These are phyloP conservation scores for Psephotus haematonotus DNA, from an alignment of 2,113 vertebrate genomes.

Conservation along the genomic window DNA sequence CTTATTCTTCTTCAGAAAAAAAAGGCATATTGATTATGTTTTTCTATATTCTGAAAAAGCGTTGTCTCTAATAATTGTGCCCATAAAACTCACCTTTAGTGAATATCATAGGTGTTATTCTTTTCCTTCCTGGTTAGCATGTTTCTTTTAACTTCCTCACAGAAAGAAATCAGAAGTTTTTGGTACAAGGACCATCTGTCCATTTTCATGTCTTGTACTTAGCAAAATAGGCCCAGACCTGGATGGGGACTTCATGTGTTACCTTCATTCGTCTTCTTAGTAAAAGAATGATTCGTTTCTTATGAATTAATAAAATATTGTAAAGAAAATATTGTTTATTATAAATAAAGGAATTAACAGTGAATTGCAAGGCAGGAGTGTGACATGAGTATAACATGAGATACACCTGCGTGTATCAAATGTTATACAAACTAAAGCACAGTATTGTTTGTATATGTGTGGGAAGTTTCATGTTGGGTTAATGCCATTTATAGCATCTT, in stretches of 20 bases:
- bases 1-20: not conserved
- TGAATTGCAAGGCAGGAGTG: not conserved
- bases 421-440: not conserved
- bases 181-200: not conserved
- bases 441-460: not conserved
- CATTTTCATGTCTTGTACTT: not conserved
- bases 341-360: not conserved
- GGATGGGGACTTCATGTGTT: not conserved
- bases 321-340: not conserved
- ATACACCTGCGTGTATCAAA: not conserved
- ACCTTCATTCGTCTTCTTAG: not conserved
- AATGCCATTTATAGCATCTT: not conserved
- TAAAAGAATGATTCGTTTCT: not conserved
- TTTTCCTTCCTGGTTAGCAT: not conserved
- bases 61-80: not conserved
- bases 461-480: not conserved
- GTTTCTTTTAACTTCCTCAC: not conserved
- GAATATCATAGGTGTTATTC: not conserved
- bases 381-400: not conserved
- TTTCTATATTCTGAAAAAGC: not conserved
- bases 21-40: not conserved
- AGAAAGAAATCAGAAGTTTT: not conserved
- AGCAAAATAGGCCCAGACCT: not conserved
- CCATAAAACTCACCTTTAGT: not conserved
- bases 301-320: not conserved